Conservation (phyloP, 2,113 vertebrate species). For the Galemys pyrenaicus region DNA sequence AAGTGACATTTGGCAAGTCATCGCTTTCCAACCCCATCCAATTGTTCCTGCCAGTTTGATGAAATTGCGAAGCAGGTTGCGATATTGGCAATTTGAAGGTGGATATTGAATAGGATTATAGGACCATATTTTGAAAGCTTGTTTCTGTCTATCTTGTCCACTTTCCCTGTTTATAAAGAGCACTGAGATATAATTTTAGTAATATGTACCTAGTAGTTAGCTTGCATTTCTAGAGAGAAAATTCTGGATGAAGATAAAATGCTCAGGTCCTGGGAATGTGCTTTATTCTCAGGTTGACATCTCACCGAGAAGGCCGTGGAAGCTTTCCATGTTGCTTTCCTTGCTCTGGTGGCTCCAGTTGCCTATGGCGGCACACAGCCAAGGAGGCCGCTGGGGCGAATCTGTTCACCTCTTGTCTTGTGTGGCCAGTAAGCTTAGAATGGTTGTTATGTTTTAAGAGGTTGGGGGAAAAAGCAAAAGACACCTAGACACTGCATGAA, state of each 20-base stretch:
- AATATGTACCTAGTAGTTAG: not conserved
- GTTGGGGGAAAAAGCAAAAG: not conserved
- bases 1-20: slow-evolving; percentile 74
- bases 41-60: slow-evolving; percentile 70
- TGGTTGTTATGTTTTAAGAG: slow-evolving; percentile 44
- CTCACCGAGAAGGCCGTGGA: slow-evolving; percentile 36
- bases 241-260: slow-evolving; percentile 32
- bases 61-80: slow-evolving; percentile 63
- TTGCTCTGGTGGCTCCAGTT: not conserved
- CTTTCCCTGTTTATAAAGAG: slow-evolving; percentile 52
- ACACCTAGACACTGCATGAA: slow-evolving; percentile 6
- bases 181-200: not conserved
- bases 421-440: not conserved
- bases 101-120: slow-evolving; percentile 39
- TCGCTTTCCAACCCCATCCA: slow-evolving; percentile 53
- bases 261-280: not conserved
- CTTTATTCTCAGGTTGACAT: slow-evolving; percentile 56
- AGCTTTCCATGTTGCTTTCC: slow-evolving; percentile 4
- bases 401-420: not conserved
- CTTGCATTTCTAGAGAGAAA: slow-evolving; percentile 11
- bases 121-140: slow-evolving; percentile 50
- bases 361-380: not conserved
- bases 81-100: slow-evolving; percentile 61
- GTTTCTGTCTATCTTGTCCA: slow-evolving; percentile 36
- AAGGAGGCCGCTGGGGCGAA: not conserved